Conservation (phyloP, 1,140 invertebrate species). For the Heliconius eleuchia region DNA sequence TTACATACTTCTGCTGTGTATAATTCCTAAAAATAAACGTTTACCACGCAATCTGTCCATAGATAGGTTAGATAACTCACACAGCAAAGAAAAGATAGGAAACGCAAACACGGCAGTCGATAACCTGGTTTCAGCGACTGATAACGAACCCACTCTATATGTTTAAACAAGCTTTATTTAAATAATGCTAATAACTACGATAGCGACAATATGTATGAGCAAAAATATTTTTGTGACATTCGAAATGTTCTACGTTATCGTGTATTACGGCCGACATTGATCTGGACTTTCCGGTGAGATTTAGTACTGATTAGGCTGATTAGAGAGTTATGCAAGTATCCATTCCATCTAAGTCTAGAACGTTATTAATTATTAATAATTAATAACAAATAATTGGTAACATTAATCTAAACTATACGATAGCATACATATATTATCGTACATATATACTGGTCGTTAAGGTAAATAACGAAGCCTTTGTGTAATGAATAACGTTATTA, state of each 20-base stretch:
- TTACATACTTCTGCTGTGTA: conserved; percentile 15
- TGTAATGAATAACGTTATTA: conserved; percentile 9
- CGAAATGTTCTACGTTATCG: not conserved
- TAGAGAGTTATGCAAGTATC: not conserved
- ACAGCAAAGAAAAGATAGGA: conserved; percentile 69
- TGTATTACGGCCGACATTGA: not conserved
- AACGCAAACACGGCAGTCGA: conserved; percentile 72
- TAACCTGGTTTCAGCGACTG: conserved; percentile 71
- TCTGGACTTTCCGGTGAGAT: not conserved
- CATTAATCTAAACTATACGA: not conserved
- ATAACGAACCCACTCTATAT: conserved; percentile 57
- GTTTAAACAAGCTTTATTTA: conserved; percentile 53
- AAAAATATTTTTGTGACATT: conserved; percentile 20
- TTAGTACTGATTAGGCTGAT: not conserved
- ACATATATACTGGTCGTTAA: not conserved
- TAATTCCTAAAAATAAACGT: conserved; percentile 57
- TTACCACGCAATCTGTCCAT: conserved; percentile 59
- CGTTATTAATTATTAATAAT: not conserved
- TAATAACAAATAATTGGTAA: not conserved
- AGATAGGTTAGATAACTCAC: conserved; percentile 60
- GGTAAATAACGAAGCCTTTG: conserved; percentile 4
- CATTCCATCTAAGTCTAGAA: not conserved
- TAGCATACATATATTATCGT: not conserved
- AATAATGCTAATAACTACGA: conserved; percentile 53
- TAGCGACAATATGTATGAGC: conserved; percentile 28